phyloP scores from a whole-genome alignment of 2,797 vertebrate genomes.

The Poeciliopsis gracilis region DNA sequence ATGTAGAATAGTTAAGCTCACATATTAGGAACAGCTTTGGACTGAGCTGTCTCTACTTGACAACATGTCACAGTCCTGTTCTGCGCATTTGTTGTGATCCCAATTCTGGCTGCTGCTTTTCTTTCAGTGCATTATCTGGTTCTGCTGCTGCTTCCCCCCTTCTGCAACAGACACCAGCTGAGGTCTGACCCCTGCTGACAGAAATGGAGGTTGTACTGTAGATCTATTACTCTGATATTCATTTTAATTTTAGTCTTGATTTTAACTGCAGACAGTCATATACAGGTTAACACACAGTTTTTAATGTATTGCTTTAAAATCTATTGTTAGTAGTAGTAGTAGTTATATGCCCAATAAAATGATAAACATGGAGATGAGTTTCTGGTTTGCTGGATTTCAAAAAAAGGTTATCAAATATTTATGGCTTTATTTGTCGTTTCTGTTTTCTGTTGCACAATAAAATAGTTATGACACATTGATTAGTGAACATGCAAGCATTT shows the following conservation, averaged over 20 bases:
- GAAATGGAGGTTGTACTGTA: slow-evolving; percentile 64
- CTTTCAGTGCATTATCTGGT: slow-evolving; percentile 42
- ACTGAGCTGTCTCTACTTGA: slow-evolving; percentile 46
- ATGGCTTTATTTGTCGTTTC: background rate
- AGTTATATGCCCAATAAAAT: slow-evolving; percentile 22
- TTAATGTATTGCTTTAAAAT: slow-evolving; percentile 65
- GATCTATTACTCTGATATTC: slow-evolving; percentile 52
- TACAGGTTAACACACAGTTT: slow-evolving; percentile 53
- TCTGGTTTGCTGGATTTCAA: slow-evolving; percentile 27
- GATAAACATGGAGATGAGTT: slow-evolving; percentile 11
- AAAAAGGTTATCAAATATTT: background rate
- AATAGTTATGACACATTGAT: background rate
- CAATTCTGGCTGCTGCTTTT: slow-evolving; percentile 48
- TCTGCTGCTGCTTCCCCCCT: slow-evolving; percentile 25
- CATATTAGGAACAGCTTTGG: slow-evolving; percentile 55
- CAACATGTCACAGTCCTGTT: slow-evolving; percentile 46
- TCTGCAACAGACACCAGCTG: slow-evolving; percentile 60
- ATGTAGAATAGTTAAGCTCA: slow-evolving; percentile 44
- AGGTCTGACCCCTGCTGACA: slow-evolving; percentile 79
- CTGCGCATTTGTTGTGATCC: slow-evolving; percentile 59
- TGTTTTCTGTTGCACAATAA: slow-evolving; percentile 4
- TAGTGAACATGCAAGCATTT: slow-evolving; percentile 17
- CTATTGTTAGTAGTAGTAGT: slow-evolving; percentile 36
- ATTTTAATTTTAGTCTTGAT: slow-evolving; percentile 34
- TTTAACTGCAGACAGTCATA: slow-evolving; percentile 38